phyloP scores from a whole-genome alignment of 2,797 vertebrate species.

The Tenualosa ilisha region DNA sequence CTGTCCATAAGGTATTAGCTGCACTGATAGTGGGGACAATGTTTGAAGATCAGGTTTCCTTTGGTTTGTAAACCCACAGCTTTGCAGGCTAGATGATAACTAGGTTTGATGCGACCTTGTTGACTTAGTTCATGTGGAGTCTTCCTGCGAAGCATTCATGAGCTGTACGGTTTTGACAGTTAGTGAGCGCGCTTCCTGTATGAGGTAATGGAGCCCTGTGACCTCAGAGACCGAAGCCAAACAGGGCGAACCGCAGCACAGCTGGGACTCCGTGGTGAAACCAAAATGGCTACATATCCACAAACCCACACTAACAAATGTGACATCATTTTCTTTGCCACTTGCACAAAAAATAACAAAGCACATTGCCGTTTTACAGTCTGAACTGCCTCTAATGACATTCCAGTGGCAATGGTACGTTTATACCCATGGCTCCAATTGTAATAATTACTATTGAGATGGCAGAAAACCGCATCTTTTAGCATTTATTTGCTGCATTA shows the following conservation, averaged over 20 bases:
- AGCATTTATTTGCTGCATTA: neutral
- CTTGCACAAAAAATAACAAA: neutral
- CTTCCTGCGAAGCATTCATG: neutral
- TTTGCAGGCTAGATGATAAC: neutral
- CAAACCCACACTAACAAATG: neutral
- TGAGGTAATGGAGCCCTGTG: slow-evolving; percentile 22
- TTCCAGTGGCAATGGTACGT: neutral
- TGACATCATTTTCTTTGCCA: neutral
- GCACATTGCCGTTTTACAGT: neutral
- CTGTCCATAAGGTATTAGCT: neutral
- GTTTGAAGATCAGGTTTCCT: neutral
- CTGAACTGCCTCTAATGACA: neutral
- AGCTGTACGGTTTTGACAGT: slow-evolving; percentile 10
- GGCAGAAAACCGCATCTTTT: neutral
- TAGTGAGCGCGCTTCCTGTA: neutral
- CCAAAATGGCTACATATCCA: neutral
- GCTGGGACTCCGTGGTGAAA: neutral
- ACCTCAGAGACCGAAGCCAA: slow-evolving; percentile 3
- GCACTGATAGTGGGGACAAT: neutral
- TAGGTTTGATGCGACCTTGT: neutral
- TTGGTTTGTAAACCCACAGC: neutral
- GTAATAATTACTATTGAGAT: neutral
- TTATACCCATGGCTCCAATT: neutral
- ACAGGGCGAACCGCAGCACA: neutral
- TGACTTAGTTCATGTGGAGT: neutral